phyloP scores from a whole-genome alignment of 2,797 vertebrate species.

The Huso huso region DNA sequence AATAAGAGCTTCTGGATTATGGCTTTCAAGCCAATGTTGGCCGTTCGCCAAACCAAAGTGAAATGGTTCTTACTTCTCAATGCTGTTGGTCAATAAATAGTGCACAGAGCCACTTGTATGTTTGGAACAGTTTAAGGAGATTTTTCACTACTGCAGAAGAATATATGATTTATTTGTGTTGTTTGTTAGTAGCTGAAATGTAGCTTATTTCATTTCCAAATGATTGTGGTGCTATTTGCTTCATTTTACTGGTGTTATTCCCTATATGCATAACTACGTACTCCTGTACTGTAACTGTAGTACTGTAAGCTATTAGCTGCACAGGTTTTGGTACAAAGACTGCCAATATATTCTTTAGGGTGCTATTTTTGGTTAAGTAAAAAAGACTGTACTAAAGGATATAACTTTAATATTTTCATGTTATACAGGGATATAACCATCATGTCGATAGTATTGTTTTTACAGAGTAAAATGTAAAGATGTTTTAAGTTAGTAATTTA shows the following conservation, averaged over 20 bases:
- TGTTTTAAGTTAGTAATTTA: constrained; percentile 21
- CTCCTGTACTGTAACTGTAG: constrained; percentile 26
- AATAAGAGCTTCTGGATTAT: background rate
- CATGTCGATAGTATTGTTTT: constrained; percentile 26
- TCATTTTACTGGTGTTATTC: background rate
- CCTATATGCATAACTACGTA: constrained; percentile 28
- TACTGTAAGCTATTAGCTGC: background rate
- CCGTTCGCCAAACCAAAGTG: background rate
- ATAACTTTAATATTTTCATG: background rate
- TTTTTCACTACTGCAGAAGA: constrained; percentile 55
- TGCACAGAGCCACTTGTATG: constrained; percentile 7
- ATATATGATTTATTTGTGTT: background rate
- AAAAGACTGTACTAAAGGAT: constrained; percentile 13
- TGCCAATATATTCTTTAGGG: background rate
- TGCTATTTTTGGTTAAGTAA: background rate
- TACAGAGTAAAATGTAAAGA: constrained; percentile 42
- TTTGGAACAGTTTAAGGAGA: constrained; percentile 51
- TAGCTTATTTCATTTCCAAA: background rate
- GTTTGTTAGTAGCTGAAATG: background rate
- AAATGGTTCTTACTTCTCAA: background rate
- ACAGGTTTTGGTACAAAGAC: background rate
- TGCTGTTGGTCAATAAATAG: constrained; percentile 13
- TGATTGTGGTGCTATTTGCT: constrained; percentile 9
- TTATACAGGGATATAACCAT: constrained; percentile 8
- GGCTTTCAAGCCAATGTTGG: no score